Percentiles rank a stretch among this genome's conserved stretches.
Evolutionary conservation across 2,888 invertebrate genomes (phyloP).

Genomic region (Brachynemurus nebulosus): DNA sequence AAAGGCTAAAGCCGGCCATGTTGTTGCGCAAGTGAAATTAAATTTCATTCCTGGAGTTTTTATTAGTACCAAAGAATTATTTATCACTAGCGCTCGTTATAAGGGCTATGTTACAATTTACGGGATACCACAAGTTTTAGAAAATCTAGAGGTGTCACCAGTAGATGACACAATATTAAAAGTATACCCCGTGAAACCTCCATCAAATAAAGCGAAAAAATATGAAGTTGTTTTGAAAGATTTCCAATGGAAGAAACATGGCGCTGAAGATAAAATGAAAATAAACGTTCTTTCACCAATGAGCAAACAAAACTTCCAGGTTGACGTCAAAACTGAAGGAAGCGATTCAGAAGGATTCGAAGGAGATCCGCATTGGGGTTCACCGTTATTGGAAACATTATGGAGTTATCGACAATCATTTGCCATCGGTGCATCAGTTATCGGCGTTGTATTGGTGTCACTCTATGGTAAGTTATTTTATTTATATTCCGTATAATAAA

Average conservation of each 20-base stretch:
- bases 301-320: conserved; percentile 24
- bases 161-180: conserved; percentile 26
- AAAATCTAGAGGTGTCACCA: conserved; percentile 35
- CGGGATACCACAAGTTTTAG: conserved; percentile 41
- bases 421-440: conserved; percentile 21
- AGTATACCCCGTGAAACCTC: conserved; percentile 20
- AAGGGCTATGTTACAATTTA: conserved; percentile 29
- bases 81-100: conserved; percentile 17
- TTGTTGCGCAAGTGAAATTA: conserved; percentile 20
- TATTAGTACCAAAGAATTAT: conserved; percentile 21
- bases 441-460: conserved; percentile 26
- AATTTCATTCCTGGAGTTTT: conserved; percentile 28
- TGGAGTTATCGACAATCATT: conserved; percentile 19
- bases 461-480: conserved; percentile 27
- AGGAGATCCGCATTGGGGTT: conserved; percentile 10
- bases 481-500: neutral
- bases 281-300: conserved; percentile 24
- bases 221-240: conserved; percentile 27
- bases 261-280: conserved; percentile 27
- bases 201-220: conserved; percentile 20
- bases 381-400: conserved; percentile 17
- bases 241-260: conserved; percentile 30
- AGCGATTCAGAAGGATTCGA: neutral
- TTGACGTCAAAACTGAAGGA: conserved; percentile 6
- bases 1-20: conserved; percentile 23